These are phyloP conservation scores for Luscinia megarhynchos DNA, from an alignment of 2,797 vertebrate genomes.

Conservation along the genomic window DNA sequence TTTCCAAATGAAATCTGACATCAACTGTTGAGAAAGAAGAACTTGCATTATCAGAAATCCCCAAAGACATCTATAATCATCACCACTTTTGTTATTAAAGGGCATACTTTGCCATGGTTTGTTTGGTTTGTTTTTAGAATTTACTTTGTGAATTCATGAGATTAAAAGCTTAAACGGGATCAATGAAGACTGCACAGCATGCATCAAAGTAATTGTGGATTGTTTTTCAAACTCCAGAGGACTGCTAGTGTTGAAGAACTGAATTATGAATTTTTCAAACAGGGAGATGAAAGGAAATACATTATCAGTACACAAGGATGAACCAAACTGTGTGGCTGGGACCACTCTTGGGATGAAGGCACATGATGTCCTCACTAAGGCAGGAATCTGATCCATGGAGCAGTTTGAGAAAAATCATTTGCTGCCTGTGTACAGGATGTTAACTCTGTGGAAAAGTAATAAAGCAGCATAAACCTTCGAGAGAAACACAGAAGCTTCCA, in stretches of 20 bases:
- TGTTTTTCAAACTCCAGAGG: conserved; percentile 59
- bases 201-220: conserved; percentile 65
- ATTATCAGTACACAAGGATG: neutral
- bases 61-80: neutral
- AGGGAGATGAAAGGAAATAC: conserved; percentile 58
- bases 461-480: neutral
- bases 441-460: conserved; percentile 44
- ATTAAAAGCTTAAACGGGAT: conserved; percentile 71
- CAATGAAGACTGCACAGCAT: conserved; percentile 51
- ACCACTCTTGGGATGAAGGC: neutral
- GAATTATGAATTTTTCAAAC: conserved; percentile 51
- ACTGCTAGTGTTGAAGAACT: neutral
- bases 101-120: conserved; percentile 24
- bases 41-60: neutral
- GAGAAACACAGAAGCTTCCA: neutral
- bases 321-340: neutral
- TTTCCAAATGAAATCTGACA: conserved; percentile 39
- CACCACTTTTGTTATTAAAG: conserved; percentile 29
- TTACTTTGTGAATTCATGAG: conserved; percentile 53
- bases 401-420: neutral
- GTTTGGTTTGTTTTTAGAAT: conserved; percentile 65
- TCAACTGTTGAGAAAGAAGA: neutral
- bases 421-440: conserved; percentile 7
- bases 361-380: neutral
- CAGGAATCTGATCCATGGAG: neutral